These are phyloP conservation scores for Mactromeris polynyma DNA, from an alignment of 2,888 invertebrate species.

Conservation along the genomic window DNA sequence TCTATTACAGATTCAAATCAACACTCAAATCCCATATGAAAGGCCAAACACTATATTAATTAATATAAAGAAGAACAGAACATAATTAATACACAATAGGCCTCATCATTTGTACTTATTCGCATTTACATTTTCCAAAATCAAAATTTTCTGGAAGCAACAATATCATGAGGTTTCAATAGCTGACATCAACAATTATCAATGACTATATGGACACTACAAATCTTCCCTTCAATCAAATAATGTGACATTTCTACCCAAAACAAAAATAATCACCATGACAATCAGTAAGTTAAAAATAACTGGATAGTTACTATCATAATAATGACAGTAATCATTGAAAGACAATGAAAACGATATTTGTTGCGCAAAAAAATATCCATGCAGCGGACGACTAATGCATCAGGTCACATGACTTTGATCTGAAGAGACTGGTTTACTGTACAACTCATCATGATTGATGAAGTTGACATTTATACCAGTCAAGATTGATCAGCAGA, in stretches of 20 bases:
- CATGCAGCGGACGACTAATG: background rate
- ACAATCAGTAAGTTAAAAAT: background rate
- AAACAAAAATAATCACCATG: background rate
- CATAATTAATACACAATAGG: too few species aligned
- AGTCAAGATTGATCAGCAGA: slow-evolving; percentile 57
- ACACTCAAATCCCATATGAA: too few species aligned
- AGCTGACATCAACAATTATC: too few species aligned
- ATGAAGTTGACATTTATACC: slow-evolving; percentile 60
- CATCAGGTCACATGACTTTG: slow-evolving; percentile 21
- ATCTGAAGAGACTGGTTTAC: slow-evolving; percentile 34
- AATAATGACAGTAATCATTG: slow-evolving; percentile 14
- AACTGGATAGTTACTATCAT: background rate
- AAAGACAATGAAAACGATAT: background rate
- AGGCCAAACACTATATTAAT: too few species aligned
- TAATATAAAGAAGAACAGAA: too few species aligned
- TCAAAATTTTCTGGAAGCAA: too few species aligned
- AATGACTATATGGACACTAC: too few species aligned
- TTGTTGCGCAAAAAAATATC: background rate
- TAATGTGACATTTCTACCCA: background rate
- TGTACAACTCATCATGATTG: slow-evolving; percentile 43
- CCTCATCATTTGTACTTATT: too few species aligned
- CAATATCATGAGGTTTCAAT: too few species aligned
- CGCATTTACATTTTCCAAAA: too few species aligned
- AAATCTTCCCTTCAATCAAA: too few species aligned
- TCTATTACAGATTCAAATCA: too few species aligned